Conservation (phyloP, 2,797 vertebrate species). For the Acridotheres tristis region DNA sequence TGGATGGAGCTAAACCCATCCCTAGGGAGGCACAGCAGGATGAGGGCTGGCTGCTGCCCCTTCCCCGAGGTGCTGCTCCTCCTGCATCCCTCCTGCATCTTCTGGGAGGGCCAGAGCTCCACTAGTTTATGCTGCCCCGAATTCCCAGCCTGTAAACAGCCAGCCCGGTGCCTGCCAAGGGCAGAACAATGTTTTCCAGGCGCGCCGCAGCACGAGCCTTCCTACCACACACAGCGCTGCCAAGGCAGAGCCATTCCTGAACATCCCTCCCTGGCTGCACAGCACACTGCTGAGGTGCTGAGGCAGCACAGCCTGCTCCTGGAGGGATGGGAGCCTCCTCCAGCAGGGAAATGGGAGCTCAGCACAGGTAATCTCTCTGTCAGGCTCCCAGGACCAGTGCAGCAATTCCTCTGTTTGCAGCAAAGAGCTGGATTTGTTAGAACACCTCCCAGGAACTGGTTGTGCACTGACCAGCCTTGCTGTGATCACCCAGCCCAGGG, state of each 20-base stretch:
- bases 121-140: slow-evolving; percentile 28
- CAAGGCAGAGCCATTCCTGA: background rate
- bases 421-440: background rate
- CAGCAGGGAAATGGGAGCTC: background rate
- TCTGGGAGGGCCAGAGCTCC: background rate
- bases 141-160: slow-evolving; percentile 36
- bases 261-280: background rate
- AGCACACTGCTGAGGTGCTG: background rate
- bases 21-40: background rate
- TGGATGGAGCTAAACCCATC: background rate
- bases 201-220: background rate
- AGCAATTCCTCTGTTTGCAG: background rate
- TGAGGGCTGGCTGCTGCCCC: background rate
- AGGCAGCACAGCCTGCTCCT: background rate
- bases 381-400: background rate
- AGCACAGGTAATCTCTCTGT: background rate
- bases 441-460: background rate
- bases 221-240: slow-evolving; percentile 31
- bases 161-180: slow-evolving; percentile 32
- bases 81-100: background rate
- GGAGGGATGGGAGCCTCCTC: background rate
- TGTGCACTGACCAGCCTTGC: background rate
- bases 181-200: slow-evolving; percentile 53
- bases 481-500: accelerated
- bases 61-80: background rate